Evolutionary conservation across 2,888 invertebrate species (phyloP), one percentile per base, ranked within the genome.

Genomic region (Phlogophora meticulosa): DNA sequence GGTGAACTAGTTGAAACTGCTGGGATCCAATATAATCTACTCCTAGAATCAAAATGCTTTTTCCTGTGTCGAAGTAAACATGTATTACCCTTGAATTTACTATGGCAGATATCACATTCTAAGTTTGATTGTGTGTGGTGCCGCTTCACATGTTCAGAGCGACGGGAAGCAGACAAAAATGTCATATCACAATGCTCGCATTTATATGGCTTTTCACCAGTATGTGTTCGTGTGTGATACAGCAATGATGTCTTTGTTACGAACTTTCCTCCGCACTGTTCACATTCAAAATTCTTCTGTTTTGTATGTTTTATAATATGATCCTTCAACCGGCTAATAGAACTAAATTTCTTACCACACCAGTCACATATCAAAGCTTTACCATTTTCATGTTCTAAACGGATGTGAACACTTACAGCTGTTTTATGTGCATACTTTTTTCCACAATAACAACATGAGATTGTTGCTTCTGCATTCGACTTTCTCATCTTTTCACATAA

Each of bases 221-320:
- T 90, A 45, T 90, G 90, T 0, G 75, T 83, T 40, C 90, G 73
- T 2, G 85, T 88, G 53, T 90, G 90, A 56, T 87, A 87, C 15
- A 85, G 42, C n/a, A 90, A 61, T 10, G 90, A 84, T 20, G 74
- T 73, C 63, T 83, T 88, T 0, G 86, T 83, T 1, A 84, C 87
- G 81, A 88, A 90, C 59, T 81, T 78, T 0, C 85, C 82, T 9
- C 80, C 79, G 57, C 90, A 90, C 0, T 80, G 58, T 17, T 78
- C 69, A 78, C 90, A 90, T 11, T 73, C 63, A 71, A 85, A 88
- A 9, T 87, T 84, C 65, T 88, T 89, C 57, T 89, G 87, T 51
- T 84, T 84, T 0, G 90, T 90, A 75, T 90, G 90, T 46, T 72
- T 89, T 15, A 89, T 53, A 36, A 84, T 78, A 66, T 90, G 90